Evolutionary conservation across 2,888 invertebrate genomes (phyloP).

Genomic region (Blera fallax): DNA sequence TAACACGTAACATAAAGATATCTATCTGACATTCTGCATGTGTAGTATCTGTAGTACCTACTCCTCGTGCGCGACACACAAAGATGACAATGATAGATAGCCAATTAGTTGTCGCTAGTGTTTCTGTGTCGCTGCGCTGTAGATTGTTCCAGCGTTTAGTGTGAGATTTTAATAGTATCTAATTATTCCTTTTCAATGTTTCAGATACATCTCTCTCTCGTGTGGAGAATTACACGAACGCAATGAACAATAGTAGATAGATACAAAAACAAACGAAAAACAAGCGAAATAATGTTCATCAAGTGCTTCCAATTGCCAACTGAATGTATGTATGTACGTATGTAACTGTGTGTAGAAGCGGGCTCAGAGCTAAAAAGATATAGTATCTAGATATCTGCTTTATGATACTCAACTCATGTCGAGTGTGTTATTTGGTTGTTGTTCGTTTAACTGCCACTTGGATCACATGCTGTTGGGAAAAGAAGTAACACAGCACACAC

Average conservation of each 20-base stretch:
- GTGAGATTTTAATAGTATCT: conserved; percentile 62
- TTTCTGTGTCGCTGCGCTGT: conserved; percentile 15
- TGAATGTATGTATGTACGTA: background rate
- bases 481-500: background rate
- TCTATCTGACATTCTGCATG: conserved; percentile 60
- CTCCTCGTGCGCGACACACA: conserved; percentile 65
- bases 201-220: conserved; percentile 1
- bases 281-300: conserved; percentile 25
- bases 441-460: conserved; percentile 66
- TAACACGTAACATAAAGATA: conserved; percentile 52
- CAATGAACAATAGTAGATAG: background rate
- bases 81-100: conserved; percentile 71
- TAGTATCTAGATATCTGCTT: conserved; percentile 59
- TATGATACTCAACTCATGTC: conserved; percentile 64
- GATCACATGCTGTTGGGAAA: conserved; percentile 22
- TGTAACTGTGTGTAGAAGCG: conserved; percentile 23
- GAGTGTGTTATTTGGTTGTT: conserved; percentile 67
- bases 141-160: conserved; percentile 24
- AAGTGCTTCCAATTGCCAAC: conserved; percentile 60
- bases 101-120: conserved; percentile 63
- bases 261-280: background rate
- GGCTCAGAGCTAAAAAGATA: conserved; percentile 43
- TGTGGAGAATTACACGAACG: background rate
- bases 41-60: conserved; percentile 32
- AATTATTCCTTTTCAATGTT: conserved; percentile 58